A percentile compares a stretch with the other conserved stretches of the same genome.
phyloP scores from a whole-genome alignment of 2,797 vertebrate species.

The Astyanax mexicanus region DNA sequence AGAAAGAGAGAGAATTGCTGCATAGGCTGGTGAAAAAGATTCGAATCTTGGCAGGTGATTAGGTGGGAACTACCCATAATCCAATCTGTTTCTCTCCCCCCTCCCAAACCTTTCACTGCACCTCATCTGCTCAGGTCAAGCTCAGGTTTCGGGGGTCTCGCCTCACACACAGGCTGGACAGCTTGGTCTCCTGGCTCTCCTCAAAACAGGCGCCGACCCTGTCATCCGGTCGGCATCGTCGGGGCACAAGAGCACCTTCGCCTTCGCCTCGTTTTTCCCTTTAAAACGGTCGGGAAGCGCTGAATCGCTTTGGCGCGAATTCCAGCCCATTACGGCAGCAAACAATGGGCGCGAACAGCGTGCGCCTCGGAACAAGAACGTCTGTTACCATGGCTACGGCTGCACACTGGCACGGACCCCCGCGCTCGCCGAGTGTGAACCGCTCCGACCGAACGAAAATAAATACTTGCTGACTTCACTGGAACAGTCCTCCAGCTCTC shows the following conservation, averaged over 20 bases:
- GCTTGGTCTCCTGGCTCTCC: not conserved
- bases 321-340: constrained; percentile 68
- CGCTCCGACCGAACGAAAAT: constrained; percentile 54
- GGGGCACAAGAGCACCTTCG: too few species aligned
- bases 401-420: constrained; percentile 58
- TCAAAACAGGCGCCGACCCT: not conserved
- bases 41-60: constrained; percentile 31
- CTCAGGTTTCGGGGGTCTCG: not conserved
- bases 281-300: constrained; percentile 44
- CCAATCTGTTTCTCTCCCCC: constrained; percentile 47
- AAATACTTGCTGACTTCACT: constrained; percentile 48
- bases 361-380: constrained; percentile 70
- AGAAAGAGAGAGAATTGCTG: constrained; percentile 1
- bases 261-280: not conserved
- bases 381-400: constrained; percentile 80
- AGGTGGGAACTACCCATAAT: constrained; percentile 50
- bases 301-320: constrained; percentile 69
- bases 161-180: too few species aligned
- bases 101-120: constrained; percentile 46
- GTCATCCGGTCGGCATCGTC: too few species aligned
- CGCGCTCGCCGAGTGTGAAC: constrained; percentile 41
- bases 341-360: constrained; percentile 71
- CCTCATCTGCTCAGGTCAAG: constrained; percentile 3
- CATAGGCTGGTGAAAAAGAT: constrained; percentile 30
- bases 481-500: constrained; percentile 43